Percentiles rank a stretch among this genome's conserved stretches.
These are phyloP conservation scores for Drosophila tripunctata DNA, from an alignment of 2,888 invertebrate species.

Conservation along the genomic window DNA sequence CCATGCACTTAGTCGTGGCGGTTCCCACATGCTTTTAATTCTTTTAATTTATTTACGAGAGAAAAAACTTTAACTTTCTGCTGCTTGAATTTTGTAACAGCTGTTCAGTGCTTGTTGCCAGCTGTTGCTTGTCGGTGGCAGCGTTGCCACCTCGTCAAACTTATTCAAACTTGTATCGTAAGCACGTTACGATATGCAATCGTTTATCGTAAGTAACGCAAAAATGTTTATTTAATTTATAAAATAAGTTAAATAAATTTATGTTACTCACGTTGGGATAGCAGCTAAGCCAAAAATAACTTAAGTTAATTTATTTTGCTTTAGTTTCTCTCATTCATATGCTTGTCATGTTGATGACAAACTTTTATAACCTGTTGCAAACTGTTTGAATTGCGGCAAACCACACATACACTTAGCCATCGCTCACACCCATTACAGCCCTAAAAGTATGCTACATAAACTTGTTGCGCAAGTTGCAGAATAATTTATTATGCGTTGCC, in stretches of 20 bases:
- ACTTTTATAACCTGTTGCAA: slow-evolving; percentile 60
- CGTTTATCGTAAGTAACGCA: slow-evolving; percentile 13
- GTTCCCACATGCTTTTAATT: slow-evolving; percentile 68
- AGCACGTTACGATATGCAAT: background rate
- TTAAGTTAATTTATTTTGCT: background rate
- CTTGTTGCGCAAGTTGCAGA: slow-evolving; percentile 77
- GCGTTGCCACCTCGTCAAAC: slow-evolving; percentile 37
- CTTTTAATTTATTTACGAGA: slow-evolving; percentile 14
- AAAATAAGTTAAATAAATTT: background rate
- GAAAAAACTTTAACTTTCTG: slow-evolving; percentile 1
- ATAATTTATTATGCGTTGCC: slow-evolving; percentile 71
- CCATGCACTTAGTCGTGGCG: slow-evolving; percentile 88
- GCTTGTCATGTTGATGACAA: slow-evolving; percentile 47
- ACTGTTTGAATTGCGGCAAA: slow-evolving; percentile 47
- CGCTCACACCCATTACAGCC: background rate
- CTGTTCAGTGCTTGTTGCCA: slow-evolving; percentile 32
- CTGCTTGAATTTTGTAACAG: slow-evolving; percentile 20
- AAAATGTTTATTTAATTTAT: background rate
- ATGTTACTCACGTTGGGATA: background rate
- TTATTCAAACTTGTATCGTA: background rate
- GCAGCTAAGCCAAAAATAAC: background rate
- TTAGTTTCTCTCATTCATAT: slow-evolving; percentile 21
- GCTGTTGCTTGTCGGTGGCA: slow-evolving; percentile 30
- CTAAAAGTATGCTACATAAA: slow-evolving; percentile 54
- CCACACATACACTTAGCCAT: slow-evolving; percentile 2